Base-by-base conservation (phyloP, 2,888 invertebrate genomes). In the Nemotelus pantherinus region DNA sequence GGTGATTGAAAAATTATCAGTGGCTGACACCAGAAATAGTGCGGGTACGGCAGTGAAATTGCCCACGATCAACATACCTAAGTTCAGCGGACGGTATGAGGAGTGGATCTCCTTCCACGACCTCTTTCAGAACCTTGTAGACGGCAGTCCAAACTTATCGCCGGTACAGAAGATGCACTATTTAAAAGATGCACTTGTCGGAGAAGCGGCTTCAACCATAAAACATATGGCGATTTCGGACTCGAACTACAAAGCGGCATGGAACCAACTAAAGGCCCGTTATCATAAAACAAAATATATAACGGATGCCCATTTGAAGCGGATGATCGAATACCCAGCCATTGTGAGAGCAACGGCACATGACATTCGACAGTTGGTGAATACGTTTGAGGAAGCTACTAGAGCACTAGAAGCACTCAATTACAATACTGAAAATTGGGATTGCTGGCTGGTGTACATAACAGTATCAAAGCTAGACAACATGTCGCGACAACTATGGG, bases 171-270 rank as follows among this genome's bases (percentile, higher is more conserved):
- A 50, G 10, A 50, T 50, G 50, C 5, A 50, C 10, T 50, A 50
- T 50, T 50, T 5, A 25, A 25, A 25, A 25, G 25, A 25, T 25
- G 25, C 25, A 10, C 64, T 64, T 25, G n/a, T 64, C 25, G 64
- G 64, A 7, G 64, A 64, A 64, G 64, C 44, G 64, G 39, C 64
- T 9, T 64, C 64, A 1, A 64, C 64, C 6, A 64, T 64, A 39
- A 64, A 58, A 58, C 58, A 58, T 25, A 64, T 64, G 64, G 64
- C 64, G 10, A n/a, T 64, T 0, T 64, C 64, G 7, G 64, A 64
- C 0, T 44, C 41, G 7, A 64, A 64, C 43, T 64, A 64, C 44
- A 64, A 44, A 39, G 64, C 43, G 64, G 64, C 64, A 25, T 64
- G 64, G 64, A 44, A 39, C 7, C 64, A 43, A 44, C 25, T 25